Evolutionary conservation across 1,140 invertebrate genomes (phyloP), one percentile per base, ranked within the genome.

Genomic region (Thaumetopoea pityocampa): DNA sequence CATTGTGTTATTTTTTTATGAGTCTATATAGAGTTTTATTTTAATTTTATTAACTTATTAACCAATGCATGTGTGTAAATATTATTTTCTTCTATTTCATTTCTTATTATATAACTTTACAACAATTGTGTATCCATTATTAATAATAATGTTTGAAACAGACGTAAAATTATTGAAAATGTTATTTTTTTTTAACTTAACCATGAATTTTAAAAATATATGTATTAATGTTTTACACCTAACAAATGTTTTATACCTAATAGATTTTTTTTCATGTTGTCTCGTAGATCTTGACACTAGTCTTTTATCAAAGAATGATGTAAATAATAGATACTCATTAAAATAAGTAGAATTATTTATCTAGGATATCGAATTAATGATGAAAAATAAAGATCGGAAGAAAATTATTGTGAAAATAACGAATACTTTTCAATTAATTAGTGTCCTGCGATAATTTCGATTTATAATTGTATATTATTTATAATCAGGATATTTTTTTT

Each of bases 271-370:
- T 35, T 51, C 9, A 20, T 45, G 3, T 32, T 5, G 24, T 23
- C 27, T 37, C 26, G 27, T 19, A 27, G 17, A 29, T 18, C 18
- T 27, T 19, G 17, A 23, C 28, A 67, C 68, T 76, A 76, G 68
- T 76, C 70, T 73, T 69, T 74, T 73, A 77, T 71, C 62, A 76
- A 73, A 68, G 49, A 63, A 65, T 57, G 42, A 46, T 82, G 78
- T 82, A 82, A 73, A 82, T 79, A 79, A 67, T 76, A 74, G 66
- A 69, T 74, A 78, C 65, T 76, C 71, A 70, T 69, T 67, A 65
- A 43, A 40, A 64, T 81, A 82, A 76, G 72, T 78, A 82, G 68
- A 71, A 76, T 69, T 70, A 71, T 82, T 82, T 73, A 72, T 71
- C 67, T 73, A 82, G 71, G 58, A 58, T 74, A 40, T 19, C 36